A percentile compares a stretch with the other conserved stretches of the same genome.
These are phyloP conservation scores for Hystrix cristata DNA, from an alignment of 2,113 vertebrate species.

Conservation along the genomic window DNA sequence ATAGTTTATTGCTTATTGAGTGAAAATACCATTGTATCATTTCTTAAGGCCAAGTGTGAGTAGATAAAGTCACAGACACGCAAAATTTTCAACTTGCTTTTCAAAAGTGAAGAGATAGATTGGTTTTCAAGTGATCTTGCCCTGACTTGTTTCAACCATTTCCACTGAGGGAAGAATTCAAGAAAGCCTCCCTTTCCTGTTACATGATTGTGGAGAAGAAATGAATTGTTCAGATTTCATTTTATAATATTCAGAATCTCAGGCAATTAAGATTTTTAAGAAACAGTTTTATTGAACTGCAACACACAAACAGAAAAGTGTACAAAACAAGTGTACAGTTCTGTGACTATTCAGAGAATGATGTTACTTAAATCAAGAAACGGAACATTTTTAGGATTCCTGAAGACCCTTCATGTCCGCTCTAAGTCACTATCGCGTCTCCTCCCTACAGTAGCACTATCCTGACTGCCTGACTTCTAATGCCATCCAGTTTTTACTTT, in stretches of 20 bases:
- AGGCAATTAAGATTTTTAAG: neutral
- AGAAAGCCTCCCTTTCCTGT: slow-evolving; percentile 1
- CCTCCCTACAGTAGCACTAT: neutral
- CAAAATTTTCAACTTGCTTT: slow-evolving; percentile 26
- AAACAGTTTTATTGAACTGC: slow-evolving; percentile 22
- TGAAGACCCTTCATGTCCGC: neutral
- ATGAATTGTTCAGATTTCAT: neutral
- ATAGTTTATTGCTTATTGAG: neutral
- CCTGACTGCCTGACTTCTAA: neutral
- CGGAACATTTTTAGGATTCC: neutral
- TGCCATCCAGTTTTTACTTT: neutral
- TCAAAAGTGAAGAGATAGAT: neutral
- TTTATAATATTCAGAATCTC: slow-evolving; percentile 4
- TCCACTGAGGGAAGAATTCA: neutral
- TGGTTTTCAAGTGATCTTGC: slow-evolving; percentile 16
- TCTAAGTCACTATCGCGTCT: neutral
- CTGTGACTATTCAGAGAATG: slow-evolving; percentile 2
- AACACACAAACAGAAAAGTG: slow-evolving; percentile 9
- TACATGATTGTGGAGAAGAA: slow-evolving; percentile 41
- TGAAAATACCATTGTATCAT: neutral
- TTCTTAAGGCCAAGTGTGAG: neutral
- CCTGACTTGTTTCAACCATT: slow-evolving; percentile 2
- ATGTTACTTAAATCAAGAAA: neutral
- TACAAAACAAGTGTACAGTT: neutral
- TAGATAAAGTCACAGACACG: neutral